Evolutionary conservation across 2,888 invertebrate genomes (phyloP), one percentile per base, ranked within the genome.

Genomic region (Clostera curtula): DNA sequence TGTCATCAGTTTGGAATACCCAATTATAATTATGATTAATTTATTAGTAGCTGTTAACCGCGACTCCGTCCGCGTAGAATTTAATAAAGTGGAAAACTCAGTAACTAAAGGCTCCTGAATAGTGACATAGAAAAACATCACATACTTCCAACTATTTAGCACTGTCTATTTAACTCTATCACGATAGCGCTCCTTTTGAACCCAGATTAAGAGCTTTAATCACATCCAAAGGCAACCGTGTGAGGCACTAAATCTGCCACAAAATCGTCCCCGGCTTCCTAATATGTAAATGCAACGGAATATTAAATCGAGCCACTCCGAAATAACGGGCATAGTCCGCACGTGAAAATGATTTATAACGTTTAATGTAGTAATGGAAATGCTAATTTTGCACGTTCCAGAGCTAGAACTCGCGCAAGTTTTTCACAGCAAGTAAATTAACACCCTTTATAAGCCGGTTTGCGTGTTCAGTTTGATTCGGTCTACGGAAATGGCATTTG

Each of bases 401-500:
- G 53, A 34, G 50, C 53, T 52, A 59, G 60, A 56, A 58, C 50
- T 50, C 43, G 48, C 20, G 22, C 38, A 44, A 36, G 41, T 49
- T 60, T 64, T 60, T 56, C 54, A 56, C 57, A 50, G 59, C 52
- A 56, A 58, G 56, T 60, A 66, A 73, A 73, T 76, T 73, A 77
- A 66, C 68, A 64, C 66, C 63, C 63, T 56, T 69, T 67, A 64
- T 65, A 38, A 35, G 32, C 27, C 43, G 48, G 58, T 41, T 76
- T 49, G 73, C 75, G 76, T 73, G 75, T 54, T 48, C 50, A 45
- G 40, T 40, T 47, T 61, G 61, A 64, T 60, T 66, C 54, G 58
- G 58, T 60, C 48, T 52, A 56, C 60, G 76, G 76, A 75, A 71
- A 72, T 68, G 64, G 68, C 61, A 58, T 63, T 63, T 47, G 49